Evolutionary conservation across 2,797 vertebrate genomes (phyloP).

Genomic region (Zalophus californianus): DNA sequence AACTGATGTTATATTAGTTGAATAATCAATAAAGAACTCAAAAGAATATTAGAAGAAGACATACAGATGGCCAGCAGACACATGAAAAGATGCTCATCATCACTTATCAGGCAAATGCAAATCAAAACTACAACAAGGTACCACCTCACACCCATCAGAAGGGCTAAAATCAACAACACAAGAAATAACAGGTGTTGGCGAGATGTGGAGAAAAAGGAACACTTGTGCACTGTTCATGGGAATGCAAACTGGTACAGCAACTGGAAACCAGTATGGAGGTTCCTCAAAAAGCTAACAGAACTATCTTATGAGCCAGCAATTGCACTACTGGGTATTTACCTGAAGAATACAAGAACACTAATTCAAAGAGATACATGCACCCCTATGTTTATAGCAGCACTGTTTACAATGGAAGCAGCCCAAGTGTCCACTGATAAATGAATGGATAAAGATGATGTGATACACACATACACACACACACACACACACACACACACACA

Average conservation of each 20-base stretch:
- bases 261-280: background rate
- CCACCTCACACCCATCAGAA: background rate
- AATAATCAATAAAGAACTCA: slow-evolving; percentile 43
- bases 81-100: background rate
- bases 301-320: background rate
- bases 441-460: background rate
- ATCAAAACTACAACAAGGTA: background rate
- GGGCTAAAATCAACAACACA: background rate
- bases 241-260: background rate
- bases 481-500: no score
- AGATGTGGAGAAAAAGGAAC: background rate
- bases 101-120: background rate
- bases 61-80: background rate
- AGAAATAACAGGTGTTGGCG: background rate
- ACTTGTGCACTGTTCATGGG: background rate
- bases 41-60: background rate
- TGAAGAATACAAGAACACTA: background rate
- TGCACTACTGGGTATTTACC: background rate
- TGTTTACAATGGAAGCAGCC: background rate
- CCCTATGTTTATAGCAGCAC: background rate
- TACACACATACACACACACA: background rate
- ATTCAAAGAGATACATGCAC: background rate
- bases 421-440: background rate
- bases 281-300: background rate
- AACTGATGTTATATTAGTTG: slow-evolving; percentile 13